Base-by-base conservation (phyloP, 2,113 vertebrate genomes). In the Hippopotamus amphibius region DNA sequence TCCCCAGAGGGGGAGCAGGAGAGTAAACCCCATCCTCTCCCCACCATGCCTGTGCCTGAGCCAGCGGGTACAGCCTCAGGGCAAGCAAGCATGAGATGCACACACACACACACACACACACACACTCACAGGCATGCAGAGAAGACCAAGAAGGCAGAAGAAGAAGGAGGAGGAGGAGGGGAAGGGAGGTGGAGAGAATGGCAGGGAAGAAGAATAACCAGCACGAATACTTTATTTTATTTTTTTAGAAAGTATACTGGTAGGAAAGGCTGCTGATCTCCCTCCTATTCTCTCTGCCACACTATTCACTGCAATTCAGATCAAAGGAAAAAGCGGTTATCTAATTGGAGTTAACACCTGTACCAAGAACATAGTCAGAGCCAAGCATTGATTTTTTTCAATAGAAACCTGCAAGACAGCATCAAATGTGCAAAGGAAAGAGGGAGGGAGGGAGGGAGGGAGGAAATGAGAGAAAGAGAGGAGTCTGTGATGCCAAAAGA, bases 61-160 rank as follows among this genome's bases (percentile, higher is more conserved):
- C 28, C 48, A 37, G 37, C 0, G 0, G 43, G 19, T 4, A 7
- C 24, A 19, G 21, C 0, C 1, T 69, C 6, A 4, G 33, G 46
- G 13, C 15, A 30, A 53, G 53, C 63, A 68, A 6, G 19, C 6
- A 26, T 7, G 17, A 6, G 4, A 33, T 16, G 0, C 3, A 12
- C 53, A 5, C 5, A 24, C 26, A 33, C 22, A 30, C 37, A 37
- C 21, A 2, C 30, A 10, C 19, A 0, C 11, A 14, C 41, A 33
- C 57, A 59, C 57, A 1, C 26, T 37, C 61, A 21, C 12, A 8
- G 22, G 16, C 11, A 0, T 0, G 26, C 21, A 13, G 15, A 81
- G 76, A 61, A 28, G 21, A 33, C 24, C 46, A 2, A n/a, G 68
- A 74, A 41, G 24, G 30, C 41, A n/a, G 21, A 22, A 63, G 16